Base-by-base conservation (phyloP, 2,888 invertebrate species). In the Cremastinae sp. region DNA sequence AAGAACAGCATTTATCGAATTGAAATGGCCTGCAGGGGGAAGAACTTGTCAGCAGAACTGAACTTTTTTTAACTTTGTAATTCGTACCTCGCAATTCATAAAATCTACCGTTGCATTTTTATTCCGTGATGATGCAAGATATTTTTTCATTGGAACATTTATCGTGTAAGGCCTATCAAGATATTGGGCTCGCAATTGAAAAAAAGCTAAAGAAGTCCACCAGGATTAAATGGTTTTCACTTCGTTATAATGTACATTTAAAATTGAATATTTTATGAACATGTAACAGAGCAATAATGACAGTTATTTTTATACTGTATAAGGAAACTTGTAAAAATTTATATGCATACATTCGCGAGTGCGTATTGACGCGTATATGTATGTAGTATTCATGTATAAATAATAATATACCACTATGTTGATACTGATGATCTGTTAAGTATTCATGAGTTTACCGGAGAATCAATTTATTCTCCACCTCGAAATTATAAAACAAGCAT, bases 251-350 rank as follows among this genome's bases (percentile, higher is more conserved):
- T 73, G 54, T 61, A 70, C 64, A 78, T 71, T 77, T 28, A 65
- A 80, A 83, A 70, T 76, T 49, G 66, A 79, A 65, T 84, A 84
- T 83, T 81, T 83, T 82, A 72, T 82, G 64, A 69, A 79, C 75
- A 68, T 78, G 74, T 79, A 74, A 79, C 78, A 78, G 83, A 84
- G 82, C 81, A 83, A 78, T 84, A 84, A 82, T 78, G 22, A 78
- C 74, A 80, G 81, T 82, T 85, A 85, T 85, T 84, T 85, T 85
- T 85, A 79, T 85, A 85, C 79, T 76, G 80, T 62, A 49, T 56
- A 56, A 62, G 43, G 54, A 59, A 66, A 65, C 78, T 80, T 84
- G 77, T 81, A 82, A 78, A 78, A 75, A 78, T 78, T 73, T 72
- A 80, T 75, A 82, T 78, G 80, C 62, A 65, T 16, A 47, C 20